Percentiles rank a stretch among this genome's conserved stretches.
Conservation (phyloP, 2,888 invertebrate genomes). For the Nephrocerus scutellatus region DNA sequence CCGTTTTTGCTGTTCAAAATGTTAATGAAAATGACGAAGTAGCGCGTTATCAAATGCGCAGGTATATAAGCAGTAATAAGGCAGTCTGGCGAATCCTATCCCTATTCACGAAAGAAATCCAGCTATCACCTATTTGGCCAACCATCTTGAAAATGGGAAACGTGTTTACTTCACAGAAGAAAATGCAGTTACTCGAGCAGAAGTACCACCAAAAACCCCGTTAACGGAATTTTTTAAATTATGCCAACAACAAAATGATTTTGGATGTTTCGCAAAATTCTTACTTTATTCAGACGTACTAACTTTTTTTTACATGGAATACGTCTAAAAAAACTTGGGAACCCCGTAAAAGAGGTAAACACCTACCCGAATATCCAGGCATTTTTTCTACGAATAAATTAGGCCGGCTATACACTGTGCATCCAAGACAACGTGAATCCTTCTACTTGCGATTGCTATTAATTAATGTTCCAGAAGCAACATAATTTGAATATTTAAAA, state of each 20-base stretch:
- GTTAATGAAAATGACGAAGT: conserved; percentile 14
- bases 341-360: conserved; percentile 27
- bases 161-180: no score
- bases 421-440: conserved; percentile 33
- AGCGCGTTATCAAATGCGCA: conserved; percentile 13
- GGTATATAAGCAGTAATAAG: conserved; percentile 26
- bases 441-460: conserved; percentile 23
- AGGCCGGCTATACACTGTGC: conserved; percentile 34
- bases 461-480: conserved; percentile 19
- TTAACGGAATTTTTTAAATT: conserved; percentile 35
- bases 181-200: conserved; percentile 29
- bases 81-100: conserved; percentile 15
- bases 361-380: conserved; percentile 21
- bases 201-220: conserved; percentile 24
- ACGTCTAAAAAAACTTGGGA: conserved; percentile 28
- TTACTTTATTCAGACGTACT: conserved; percentile 33
- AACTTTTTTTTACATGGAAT: conserved; percentile 32
- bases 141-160: conserved; percentile 15
- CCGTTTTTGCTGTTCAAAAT: conserved; percentile 13
- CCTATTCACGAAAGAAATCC: conserved; percentile 11
- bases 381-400: conserved; percentile 30
- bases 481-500: conserved; percentile 9
- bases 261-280: conserved; percentile 27
- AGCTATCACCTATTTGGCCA: conserved; percentile 10
- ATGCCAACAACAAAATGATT: conserved; percentile 24